Evolutionary conservation across 2,113 vertebrate species (phyloP), one percentile per base, ranked within the genome.

Genomic region (Zosterops pallidus): DNA sequence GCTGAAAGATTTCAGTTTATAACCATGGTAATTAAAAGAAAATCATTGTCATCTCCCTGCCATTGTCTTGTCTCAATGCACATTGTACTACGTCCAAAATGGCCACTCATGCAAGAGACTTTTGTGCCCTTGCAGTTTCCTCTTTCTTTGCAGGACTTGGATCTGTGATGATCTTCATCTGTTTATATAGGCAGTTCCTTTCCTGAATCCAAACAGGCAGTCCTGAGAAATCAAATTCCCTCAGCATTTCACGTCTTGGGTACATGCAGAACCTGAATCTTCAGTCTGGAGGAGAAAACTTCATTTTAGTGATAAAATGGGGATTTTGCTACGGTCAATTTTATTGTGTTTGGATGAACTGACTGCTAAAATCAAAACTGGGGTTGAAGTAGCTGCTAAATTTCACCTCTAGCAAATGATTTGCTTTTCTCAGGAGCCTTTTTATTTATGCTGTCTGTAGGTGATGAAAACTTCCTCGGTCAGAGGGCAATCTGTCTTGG

Each of bases 51-150:
- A 76, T 5, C 14, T 85, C n/a, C 57, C 20, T 23, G 14, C 20
- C 41, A n/a, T 1, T 0, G 5, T 25, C 49, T 68, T 72, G 28
- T 82, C 29, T 42, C 70, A 70, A 56, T 18, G 16, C 11, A 25
- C 9, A 7, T 70, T 60, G 28, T 52, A 18, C 21, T 37, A 4
- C 0, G 0, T 49, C 29, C 24, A 64, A 56, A 72, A 82, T 1
- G 2, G 22, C 11, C 23, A 46, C 16, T 2, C 28, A 14, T 31
- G 47, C 12, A n/a, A 52, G 31, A 26, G 2, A 50, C 39, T 50
- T 64, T 53, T 69, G 9, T 74, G 35, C 13, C 50, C 8, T 60
- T 86, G 44, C 11, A 41, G 7, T 56, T 95, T 55, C 33, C 15
- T 15, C 4, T 14, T 29, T 60, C n/a, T 76, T 83, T 65, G 25